A percentile compares a stretch with the other conserved stretches of the same genome.
Evolutionary conservation across 2,797 vertebrate species (phyloP).

Genomic region (Odontamblyopus rebecca): DNA sequence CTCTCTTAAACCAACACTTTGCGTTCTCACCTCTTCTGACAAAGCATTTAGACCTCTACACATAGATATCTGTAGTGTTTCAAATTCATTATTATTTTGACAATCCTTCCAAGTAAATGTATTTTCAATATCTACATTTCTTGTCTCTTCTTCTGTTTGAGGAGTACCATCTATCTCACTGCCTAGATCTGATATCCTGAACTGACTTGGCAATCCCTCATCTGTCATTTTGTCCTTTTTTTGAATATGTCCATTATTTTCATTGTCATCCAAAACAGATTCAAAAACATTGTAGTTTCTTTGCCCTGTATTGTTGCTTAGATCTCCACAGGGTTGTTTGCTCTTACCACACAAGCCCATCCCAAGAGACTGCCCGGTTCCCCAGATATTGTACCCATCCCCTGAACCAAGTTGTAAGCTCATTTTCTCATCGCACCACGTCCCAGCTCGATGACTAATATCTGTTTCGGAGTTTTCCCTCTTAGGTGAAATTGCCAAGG

Average conservation of each 20-base stretch:
- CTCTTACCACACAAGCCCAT: slow-evolving; percentile 74
- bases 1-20: slow-evolving; percentile 56
- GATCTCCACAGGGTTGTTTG: slow-evolving; percentile 47
- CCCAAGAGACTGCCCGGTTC: slow-evolving; percentile 69
- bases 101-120: slow-evolving; percentile 61
- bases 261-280: slow-evolving; percentile 67
- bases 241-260: slow-evolving; percentile 70
- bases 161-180: slow-evolving; percentile 73
- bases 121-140: slow-evolving; percentile 71
- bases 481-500: slow-evolving; percentile 81
- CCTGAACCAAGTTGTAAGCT: slow-evolving; percentile 50
- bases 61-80: slow-evolving; percentile 51
- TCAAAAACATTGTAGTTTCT: slow-evolving; percentile 55
- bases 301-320: slow-evolving; percentile 53
- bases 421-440: slow-evolving; percentile 62
- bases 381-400: slow-evolving; percentile 64
- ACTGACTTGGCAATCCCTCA: slow-evolving; percentile 60
- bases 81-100: slow-evolving; percentile 58
- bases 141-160: slow-evolving; percentile 74
- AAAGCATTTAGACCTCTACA: slow-evolving; percentile 77
- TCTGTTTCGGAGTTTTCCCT: slow-evolving; percentile 82
- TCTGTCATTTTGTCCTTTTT: slow-evolving; percentile 59
- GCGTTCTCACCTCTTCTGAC: slow-evolving; percentile 70
- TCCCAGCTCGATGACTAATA: slow-evolving; percentile 38
- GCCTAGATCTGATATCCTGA: slow-evolving; percentile 79